Conservation (phyloP, 1,140 invertebrate genomes). For the Oryctes rhinoceros region DNA sequence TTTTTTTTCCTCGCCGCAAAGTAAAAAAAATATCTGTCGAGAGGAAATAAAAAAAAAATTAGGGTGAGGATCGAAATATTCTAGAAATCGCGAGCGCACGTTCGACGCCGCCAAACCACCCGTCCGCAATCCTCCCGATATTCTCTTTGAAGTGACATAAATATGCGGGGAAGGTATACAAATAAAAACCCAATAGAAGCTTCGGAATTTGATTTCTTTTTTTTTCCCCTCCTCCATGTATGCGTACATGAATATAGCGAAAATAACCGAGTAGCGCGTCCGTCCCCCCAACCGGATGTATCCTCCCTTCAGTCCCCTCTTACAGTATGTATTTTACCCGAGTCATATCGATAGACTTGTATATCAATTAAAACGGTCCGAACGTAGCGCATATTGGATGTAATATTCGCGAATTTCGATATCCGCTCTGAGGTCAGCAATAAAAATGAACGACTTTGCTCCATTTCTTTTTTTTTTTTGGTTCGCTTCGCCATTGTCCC, state of each 20-base stretch:
- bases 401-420: not conserved
- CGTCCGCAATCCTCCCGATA: not conserved
- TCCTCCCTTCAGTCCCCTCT: no score
- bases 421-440: not conserved
- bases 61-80: not conserved
- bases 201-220: constrained; percentile 3
- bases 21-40: no score
- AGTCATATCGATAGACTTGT: not conserved
- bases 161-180: constrained; percentile 14
- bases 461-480: not conserved
- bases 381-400: no score
- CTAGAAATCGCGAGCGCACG: not conserved
- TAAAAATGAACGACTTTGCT: not conserved
- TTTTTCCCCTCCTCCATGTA: no score
- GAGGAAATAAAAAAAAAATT: not conserved
- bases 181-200: constrained; percentile 9
- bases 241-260: no score
- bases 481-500: not conserved
- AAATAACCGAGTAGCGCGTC: no score
- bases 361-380: not conserved
- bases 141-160: constrained; percentile 8
- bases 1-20: no score
- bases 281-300: no score
- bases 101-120: not conserved
- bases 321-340: no score